Conservation (phyloP, 2,113 vertebrate species). For the Heterotilapia buettikoferi region DNA sequence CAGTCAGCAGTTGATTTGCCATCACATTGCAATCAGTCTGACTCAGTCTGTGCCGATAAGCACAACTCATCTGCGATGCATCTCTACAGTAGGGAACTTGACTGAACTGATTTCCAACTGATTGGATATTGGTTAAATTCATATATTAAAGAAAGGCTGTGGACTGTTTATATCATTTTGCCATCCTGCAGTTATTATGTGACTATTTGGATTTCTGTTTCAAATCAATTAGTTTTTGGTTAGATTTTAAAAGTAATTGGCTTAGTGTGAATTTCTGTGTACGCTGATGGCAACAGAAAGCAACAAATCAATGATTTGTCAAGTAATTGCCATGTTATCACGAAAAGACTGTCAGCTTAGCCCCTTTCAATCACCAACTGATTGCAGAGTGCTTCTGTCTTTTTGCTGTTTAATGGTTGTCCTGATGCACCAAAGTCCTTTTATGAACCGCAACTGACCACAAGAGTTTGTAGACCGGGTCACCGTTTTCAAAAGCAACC, state of each 20-base stretch:
- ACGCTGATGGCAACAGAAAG: neutral
- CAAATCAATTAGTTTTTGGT: neutral
- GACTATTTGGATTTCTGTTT: neutral
- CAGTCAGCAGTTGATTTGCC: too few relatives aligned
- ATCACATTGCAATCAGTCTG: too few relatives aligned
- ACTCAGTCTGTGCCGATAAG: neutral
- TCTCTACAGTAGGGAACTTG: neutral
- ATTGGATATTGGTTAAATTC: neutral
- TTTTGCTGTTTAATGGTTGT: neutral
- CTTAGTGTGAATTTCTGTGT: neutral
- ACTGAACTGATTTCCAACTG: neutral
- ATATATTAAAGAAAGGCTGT: neutral
- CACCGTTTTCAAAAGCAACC: neutral
- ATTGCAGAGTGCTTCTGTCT: neutral
- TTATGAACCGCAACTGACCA: neutral
- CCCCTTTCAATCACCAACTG: neutral
- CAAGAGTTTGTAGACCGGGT: neutral
- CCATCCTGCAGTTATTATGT: neutral
- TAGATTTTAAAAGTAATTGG: neutral
- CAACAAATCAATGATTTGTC: neutral
- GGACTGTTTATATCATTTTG: neutral
- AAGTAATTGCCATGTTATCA: neutral
- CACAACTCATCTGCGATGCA: neutral
- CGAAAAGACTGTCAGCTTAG: neutral
- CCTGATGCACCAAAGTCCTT: neutral